Evolutionary conservation across 2,113 vertebrate species (phyloP).

Genomic region (Puffinus mauretanicus): DNA sequence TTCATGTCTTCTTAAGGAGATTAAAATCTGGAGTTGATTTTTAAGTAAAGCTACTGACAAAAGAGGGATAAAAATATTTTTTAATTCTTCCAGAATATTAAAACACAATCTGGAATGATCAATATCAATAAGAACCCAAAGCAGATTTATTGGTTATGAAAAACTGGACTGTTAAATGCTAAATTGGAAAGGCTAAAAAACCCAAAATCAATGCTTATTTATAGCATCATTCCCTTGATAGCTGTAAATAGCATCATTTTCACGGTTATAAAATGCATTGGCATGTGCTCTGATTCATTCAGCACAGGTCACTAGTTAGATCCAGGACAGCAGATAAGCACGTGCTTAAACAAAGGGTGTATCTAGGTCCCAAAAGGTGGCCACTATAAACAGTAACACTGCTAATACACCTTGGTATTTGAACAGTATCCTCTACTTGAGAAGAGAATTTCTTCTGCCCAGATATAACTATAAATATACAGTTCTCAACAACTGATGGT

Average conservation of each 20-base stretch:
- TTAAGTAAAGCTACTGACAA: constrained; percentile 21
- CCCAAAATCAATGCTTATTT: neutral
- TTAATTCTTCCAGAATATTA: constrained; percentile 5
- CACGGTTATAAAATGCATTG: neutral
- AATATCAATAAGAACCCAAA: neutral
- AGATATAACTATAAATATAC: neutral
- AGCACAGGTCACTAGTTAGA: neutral
- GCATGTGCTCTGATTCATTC: neutral
- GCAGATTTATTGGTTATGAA: neutral
- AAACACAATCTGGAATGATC: neutral
- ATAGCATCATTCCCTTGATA: neutral
- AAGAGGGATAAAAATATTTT: constrained; percentile 22
- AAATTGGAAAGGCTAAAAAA: neutral
- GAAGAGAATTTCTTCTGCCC: neutral
- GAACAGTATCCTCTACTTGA: neutral
- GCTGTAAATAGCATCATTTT: constrained; percentile 5
- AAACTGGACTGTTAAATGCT: neutral
- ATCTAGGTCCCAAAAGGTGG: neutral
- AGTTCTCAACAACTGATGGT: neutral
- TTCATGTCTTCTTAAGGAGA: constrained; percentile 34
- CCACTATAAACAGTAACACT: neutral
- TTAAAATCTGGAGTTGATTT: constrained; percentile 32
- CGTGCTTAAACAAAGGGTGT: neutral
- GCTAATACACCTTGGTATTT: neutral
- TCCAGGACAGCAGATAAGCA: neutral